Evolutionary conservation across 2,888 invertebrate genomes (phyloP).

Genomic region (Trissolcus japonicus): DNA sequence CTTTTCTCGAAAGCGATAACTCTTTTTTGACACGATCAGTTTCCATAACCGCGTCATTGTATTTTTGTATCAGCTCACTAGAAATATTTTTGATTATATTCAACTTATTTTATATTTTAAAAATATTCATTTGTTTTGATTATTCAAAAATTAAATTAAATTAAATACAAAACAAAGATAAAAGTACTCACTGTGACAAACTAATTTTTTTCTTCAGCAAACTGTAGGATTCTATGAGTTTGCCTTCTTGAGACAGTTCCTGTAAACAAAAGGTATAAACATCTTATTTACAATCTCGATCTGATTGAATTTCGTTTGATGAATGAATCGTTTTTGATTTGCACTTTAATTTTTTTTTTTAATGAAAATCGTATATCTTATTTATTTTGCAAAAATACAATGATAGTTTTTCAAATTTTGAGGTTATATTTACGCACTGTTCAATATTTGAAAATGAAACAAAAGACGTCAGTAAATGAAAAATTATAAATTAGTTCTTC

Average conservation of each 20-base stretch:
- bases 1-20: not conserved
- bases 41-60: conserved; percentile 27
- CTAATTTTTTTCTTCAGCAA: conserved; percentile 24
- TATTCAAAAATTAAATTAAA: not conserved
- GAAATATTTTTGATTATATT: conserved; percentile 2
- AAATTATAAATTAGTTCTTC: too few species aligned
- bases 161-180: conserved; percentile 5
- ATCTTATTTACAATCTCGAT: not conserved
- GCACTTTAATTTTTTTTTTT: not conserved
- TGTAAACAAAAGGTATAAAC: conserved; percentile 7
- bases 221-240: conserved; percentile 7
- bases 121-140: not conserved
- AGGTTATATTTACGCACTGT: not conserved
- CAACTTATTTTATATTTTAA: not conserved
- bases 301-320: too few species aligned
- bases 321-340: not conserved
- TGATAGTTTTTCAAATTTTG: not conserved
- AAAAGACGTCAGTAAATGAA: too few species aligned
- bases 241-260: conserved; percentile 5
- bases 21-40: conserved; percentile 19
- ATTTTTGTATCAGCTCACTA: conserved; percentile 36
- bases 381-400: not conserved
- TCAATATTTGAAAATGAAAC: too few species aligned
- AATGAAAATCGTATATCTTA: not conserved
- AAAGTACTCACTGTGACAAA: conserved; percentile 22